Conservation (phyloP, 2,888 invertebrate genomes). For the Caenorhabditis sp. region DNA sequence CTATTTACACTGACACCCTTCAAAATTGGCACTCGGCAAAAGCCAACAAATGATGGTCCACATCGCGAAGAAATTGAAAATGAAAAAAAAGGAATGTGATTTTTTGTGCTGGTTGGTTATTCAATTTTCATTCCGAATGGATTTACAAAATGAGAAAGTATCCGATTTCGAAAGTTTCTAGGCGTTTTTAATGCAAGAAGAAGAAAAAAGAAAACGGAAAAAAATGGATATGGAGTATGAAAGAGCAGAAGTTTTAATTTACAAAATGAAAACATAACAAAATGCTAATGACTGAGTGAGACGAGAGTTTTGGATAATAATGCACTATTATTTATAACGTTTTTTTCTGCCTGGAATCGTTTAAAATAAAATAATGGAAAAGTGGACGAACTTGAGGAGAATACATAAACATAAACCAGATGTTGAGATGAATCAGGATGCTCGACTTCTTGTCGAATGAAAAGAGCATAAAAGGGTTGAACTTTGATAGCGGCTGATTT, state of each 20-base stretch:
- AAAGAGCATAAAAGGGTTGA: not conserved
- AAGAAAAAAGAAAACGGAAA: too few relatives aligned
- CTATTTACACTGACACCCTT: not conserved
- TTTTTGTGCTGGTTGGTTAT: too few relatives aligned
- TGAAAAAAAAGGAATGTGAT: too few relatives aligned
- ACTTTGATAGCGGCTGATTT: not conserved
- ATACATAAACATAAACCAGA: constrained; percentile 1
- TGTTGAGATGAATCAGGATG: not conserved
- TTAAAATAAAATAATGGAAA: not conserved
- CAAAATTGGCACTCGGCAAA: not conserved
- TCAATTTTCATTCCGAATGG: too few relatives aligned
- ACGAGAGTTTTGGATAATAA: not conserved
- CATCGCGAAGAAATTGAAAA: too few relatives aligned
- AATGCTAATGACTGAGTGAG: not conserved
- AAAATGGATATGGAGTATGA: too few relatives aligned
- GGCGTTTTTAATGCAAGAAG: not conserved
- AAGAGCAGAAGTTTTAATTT: not conserved
- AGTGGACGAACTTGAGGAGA: not conserved
- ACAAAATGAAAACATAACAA: not conserved
- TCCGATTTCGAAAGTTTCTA: not conserved
- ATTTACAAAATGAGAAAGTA: not conserved
- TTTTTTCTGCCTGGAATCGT: not conserved
- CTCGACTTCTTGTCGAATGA: not conserved
- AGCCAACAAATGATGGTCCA: not conserved
- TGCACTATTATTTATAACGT: not conserved